phyloP scores from a whole-genome alignment of 2,113 vertebrate genomes.

The Benitochromis conjunctus region DNA sequence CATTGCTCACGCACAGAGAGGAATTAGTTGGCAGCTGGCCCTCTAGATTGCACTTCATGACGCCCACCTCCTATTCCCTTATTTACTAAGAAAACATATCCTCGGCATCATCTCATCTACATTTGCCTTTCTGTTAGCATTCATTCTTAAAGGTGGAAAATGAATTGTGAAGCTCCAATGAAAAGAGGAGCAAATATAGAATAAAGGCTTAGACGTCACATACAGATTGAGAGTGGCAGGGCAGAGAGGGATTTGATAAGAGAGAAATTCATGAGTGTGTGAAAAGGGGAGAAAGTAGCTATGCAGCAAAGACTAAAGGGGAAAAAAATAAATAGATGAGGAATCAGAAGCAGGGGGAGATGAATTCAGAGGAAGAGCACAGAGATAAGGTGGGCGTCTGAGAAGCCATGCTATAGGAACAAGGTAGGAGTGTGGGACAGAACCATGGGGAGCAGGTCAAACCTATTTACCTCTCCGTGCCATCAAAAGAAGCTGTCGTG shows the following conservation, averaged over 20 bases:
- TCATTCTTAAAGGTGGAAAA: constrained; percentile 13
- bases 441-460: constrained; percentile 12
- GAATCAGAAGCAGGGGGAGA: constrained; percentile 5
- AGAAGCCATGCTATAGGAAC: neutral
- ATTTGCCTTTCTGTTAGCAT: constrained; percentile 12
- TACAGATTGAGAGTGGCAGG: neutral
- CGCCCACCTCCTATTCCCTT: neutral
- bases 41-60: constrained; percentile 14
- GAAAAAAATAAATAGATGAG: constrained; percentile 2
- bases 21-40: constrained; percentile 44
- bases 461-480: neutral
- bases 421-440: neutral
- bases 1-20: constrained; percentile 18
- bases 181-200: neutral
- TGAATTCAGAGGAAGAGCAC: neutral
- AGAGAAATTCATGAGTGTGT: constrained; percentile 16
- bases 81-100: neutral
- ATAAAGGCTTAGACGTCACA: neutral
- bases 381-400: neutral
- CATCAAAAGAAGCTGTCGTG: neutral
- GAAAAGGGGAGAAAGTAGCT: neutral
- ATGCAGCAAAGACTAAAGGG: neutral
- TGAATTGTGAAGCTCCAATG: neutral
- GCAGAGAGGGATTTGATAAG: neutral
- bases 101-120: constrained; percentile 20